Conservation (phyloP, 2,113 vertebrate species). For the Lonchura striata region DNA sequence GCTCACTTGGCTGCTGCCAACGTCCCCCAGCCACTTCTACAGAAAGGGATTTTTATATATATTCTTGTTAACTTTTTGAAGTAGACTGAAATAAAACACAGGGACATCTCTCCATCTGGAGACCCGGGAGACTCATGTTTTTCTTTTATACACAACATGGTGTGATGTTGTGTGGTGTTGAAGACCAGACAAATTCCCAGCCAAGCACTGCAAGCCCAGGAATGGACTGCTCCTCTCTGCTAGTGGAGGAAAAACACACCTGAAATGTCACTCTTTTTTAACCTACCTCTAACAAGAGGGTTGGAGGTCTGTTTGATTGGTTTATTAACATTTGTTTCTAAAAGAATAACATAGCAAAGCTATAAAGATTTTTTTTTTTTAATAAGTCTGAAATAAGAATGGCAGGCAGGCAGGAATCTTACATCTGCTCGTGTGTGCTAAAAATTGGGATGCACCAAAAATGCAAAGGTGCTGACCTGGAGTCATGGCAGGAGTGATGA, state of each 20-base stretch:
- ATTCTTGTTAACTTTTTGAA: not conserved
- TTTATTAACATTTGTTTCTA: not conserved
- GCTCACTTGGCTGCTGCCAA: not conserved
- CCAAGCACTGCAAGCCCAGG: not conserved
- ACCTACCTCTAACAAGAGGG: not conserved
- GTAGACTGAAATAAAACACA: not conserved
- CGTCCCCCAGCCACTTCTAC: accelerated
- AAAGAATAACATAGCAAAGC: not conserved
- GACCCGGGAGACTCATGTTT: not conserved
- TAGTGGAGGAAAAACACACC: too few relatives aligned
- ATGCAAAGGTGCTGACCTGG: not conserved
- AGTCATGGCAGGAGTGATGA: not conserved
- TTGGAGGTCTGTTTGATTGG: accelerated
- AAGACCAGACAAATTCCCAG: not conserved
- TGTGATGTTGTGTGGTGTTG: not conserved
- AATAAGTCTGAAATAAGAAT: not conserved
- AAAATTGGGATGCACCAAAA: not conserved
- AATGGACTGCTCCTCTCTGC: not conserved
- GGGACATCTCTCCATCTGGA: not conserved
- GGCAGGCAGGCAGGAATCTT: not conserved
- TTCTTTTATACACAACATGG: not conserved
- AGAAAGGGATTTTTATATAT: not conserved
- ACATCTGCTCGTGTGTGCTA: not conserved
- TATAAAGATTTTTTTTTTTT: not conserved
- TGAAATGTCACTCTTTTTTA: not conserved